phyloP scores from a whole-genome alignment of 2,888 invertebrate genomes.

The Platycheirus rosarum region DNA sequence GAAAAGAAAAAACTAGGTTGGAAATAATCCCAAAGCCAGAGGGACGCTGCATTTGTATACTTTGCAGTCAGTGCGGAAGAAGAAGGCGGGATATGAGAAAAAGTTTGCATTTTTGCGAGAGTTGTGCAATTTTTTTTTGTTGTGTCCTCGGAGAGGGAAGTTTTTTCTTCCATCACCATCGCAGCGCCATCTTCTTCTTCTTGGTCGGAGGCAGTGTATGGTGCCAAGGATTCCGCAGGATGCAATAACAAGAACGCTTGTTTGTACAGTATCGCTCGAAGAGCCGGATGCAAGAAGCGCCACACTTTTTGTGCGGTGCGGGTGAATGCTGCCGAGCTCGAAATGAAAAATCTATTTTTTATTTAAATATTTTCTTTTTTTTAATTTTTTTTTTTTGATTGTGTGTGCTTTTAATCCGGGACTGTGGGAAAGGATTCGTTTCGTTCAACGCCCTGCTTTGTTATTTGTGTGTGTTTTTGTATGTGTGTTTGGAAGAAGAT shows the following conservation, averaged over 20 bases:
- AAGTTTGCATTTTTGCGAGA: slow-evolving; percentile 67
- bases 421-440: slow-evolving; percentile 60
- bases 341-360: slow-evolving; percentile 73
- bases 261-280: slow-evolving; percentile 63
- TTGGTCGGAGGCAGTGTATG: slow-evolving; percentile 56
- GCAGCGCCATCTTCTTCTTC: slow-evolving; percentile 42
- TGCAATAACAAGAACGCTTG: slow-evolving; percentile 73
- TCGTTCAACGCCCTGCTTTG: slow-evolving; percentile 58
- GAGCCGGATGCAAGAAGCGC: slow-evolving; percentile 72
- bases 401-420: slow-evolving; percentile 67
- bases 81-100: slow-evolving; percentile 45
- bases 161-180: slow-evolving; percentile 45
- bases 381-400: slow-evolving; percentile 25
- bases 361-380: slow-evolving; percentile 67
- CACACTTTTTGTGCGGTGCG: slow-evolving; percentile 72
- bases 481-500: slow-evolving; percentile 64
- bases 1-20: slow-evolving; percentile 66
- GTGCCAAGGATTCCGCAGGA: slow-evolving; percentile 73
- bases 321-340: slow-evolving; percentile 61
- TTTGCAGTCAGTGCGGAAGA: slow-evolving; percentile 6
- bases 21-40: slow-evolving; percentile 52
- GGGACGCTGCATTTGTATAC: slow-evolving; percentile 55
- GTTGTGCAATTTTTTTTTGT: slow-evolving; percentile 43
- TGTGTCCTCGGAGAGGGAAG: slow-evolving; percentile 46
- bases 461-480: slow-evolving; percentile 30